A percentile compares a stretch with the other conserved stretches of the same genome.
phyloP scores from a whole-genome alignment of 2,113 vertebrate genomes.

The Xenus cinereus region DNA sequence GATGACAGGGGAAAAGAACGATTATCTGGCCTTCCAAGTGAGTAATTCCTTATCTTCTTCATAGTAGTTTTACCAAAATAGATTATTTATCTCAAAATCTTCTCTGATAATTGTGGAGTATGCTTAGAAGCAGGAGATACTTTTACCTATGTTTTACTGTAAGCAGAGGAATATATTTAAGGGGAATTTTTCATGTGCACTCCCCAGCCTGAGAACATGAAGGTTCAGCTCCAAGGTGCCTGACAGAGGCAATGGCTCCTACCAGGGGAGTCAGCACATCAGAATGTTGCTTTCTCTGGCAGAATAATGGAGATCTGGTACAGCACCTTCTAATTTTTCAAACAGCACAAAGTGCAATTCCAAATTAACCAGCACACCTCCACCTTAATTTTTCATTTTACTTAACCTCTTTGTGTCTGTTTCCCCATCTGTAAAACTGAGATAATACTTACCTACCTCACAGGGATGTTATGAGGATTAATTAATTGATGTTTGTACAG shows the following conservation, averaged over 20 bases:
- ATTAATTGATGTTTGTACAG: slow-evolving; percentile 72
- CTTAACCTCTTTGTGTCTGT: slow-evolving; percentile 62
- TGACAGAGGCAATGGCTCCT: neutral
- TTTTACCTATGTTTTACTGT: neutral
- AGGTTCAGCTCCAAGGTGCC: neutral
- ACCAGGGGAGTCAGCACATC: slow-evolving; percentile 22
- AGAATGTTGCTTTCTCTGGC: slow-evolving; percentile 24
- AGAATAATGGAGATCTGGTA: slow-evolving; percentile 48
- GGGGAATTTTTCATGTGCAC: neutral
- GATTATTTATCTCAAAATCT: neutral
- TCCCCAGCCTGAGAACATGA: neutral
- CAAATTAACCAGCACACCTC: slow-evolving; percentile 64
- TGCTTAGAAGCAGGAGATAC: neutral
- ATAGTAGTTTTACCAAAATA: neutral
- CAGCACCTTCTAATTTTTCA: slow-evolving; percentile 64
- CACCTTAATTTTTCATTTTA: slow-evolving; percentile 62
- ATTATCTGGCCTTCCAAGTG: neutral
- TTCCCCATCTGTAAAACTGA: slow-evolving; percentile 66
- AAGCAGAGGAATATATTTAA: neutral
- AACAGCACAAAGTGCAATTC: slow-evolving; percentile 60
- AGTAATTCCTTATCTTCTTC: neutral
- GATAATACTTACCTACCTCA: slow-evolving; percentile 69
- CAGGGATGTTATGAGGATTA: slow-evolving; percentile 68
- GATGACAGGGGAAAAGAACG: neutral
- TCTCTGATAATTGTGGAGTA: neutral